phyloP scores from a whole-genome alignment of 2,113 vertebrate species.

The Aptenodytes patagonicus region DNA sequence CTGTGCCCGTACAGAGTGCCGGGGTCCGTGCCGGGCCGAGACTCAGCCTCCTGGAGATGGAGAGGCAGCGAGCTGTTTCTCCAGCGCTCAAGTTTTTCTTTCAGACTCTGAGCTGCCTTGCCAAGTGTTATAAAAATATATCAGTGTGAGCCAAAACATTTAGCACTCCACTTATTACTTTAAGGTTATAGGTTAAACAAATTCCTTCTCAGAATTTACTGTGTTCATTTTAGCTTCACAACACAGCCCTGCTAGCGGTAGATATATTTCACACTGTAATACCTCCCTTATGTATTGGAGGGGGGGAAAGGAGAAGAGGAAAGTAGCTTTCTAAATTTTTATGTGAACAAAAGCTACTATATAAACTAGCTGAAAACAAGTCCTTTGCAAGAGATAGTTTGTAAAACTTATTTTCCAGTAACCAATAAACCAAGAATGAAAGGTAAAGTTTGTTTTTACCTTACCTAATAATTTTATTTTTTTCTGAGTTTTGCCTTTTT shows the following conservation, averaged over 20 bases:
- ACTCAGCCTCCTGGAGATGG: background rate
- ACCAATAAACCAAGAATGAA: constrained; percentile 22
- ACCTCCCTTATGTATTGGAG: constrained; percentile 53
- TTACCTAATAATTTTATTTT: background rate
- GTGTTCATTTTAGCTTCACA: constrained; percentile 64
- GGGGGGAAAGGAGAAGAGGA: background rate
- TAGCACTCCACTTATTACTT: constrained; percentile 62
- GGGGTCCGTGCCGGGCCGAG: background rate
- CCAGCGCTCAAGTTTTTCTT: background rate
- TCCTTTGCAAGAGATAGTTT: constrained; percentile 51
- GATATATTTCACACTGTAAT: constrained; percentile 67
- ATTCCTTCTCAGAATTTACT: constrained; percentile 69
- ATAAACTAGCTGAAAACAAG: constrained; percentile 59
- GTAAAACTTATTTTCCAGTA: constrained; percentile 56
- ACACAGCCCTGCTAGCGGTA: constrained; percentile 39
- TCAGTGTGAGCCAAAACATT: constrained; percentile 65
- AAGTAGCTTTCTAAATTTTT: constrained; percentile 52
- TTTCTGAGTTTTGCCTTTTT: background rate
- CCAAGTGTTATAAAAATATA: constrained; percentile 73
- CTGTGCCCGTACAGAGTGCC: rapidly evolving
- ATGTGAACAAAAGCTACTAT: constrained; percentile 54
- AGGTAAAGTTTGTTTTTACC: constrained; percentile 19
- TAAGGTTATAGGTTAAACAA: constrained; percentile 73
- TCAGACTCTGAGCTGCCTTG: constrained; percentile 34
- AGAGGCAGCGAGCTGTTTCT: background rate